Evolutionary conservation across 1,140 invertebrate genomes (phyloP).

Genomic region (Ridgeia piscesae): DNA sequence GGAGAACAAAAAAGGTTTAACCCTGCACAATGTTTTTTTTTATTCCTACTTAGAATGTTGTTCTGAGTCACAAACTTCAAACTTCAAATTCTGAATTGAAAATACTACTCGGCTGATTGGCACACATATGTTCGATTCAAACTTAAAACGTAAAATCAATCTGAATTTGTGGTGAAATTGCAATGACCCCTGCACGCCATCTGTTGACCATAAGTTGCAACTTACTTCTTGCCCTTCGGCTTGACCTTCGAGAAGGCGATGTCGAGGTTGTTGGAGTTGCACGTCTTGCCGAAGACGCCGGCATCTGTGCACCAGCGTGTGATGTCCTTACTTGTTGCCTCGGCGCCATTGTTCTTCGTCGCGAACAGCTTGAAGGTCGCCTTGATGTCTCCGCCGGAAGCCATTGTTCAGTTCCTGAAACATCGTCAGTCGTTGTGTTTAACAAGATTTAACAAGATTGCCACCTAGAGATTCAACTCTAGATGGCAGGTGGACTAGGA

Average conservation of each 20-base stretch:
- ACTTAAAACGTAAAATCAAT: not conserved
- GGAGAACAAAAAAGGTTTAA: no score
- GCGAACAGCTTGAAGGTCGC: conserved; percentile 11
- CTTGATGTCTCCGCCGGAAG: conserved; percentile 13
- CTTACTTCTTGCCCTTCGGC: conserved; percentile 26
- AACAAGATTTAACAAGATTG: not conserved
- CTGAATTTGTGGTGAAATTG: not conserved
- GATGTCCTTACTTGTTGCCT: conserved; percentile 29
- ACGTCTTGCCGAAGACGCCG: conserved; percentile 27
- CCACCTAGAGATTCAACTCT: not conserved
- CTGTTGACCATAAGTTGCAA: not conserved
- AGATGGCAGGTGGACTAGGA: no score
- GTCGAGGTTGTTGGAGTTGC: conserved; percentile 31
- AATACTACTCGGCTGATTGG: no score
- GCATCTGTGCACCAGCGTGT: conserved; percentile 31
- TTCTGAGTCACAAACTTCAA: no score
- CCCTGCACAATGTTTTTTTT: no score
- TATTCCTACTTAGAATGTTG: no score
- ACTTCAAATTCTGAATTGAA: no score
- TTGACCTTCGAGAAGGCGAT: conserved; percentile 32
- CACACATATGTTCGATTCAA: no score
- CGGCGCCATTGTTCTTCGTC: conserved; percentile 19
- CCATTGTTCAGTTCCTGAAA: conserved; percentile 11
- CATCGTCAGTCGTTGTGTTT: not conserved
- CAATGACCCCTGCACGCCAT: not conserved